Evolutionary conservation across 2,797 vertebrate genomes (phyloP).

Genomic region (Coracias cyanogaster): DNA sequence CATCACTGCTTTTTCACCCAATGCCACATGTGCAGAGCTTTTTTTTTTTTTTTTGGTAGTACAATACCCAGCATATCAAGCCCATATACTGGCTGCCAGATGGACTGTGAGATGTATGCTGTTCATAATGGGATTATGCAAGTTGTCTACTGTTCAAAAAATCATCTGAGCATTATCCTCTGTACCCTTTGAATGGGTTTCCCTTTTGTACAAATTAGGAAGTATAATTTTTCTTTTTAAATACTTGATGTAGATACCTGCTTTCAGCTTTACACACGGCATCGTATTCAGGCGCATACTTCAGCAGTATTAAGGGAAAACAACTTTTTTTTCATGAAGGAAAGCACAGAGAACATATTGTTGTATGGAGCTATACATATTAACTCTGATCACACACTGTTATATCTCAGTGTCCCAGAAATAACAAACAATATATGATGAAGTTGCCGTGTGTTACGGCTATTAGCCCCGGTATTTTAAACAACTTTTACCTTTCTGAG

Average conservation of each 20-base stretch:
- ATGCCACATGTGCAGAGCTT: conserved; percentile 43
- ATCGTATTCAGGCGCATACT: conserved; percentile 58
- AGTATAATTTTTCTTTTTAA: conserved; percentile 72
- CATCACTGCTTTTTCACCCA: conserved; percentile 65
- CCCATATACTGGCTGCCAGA: conserved; percentile 68
- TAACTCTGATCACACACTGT: neutral
- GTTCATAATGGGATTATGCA: conserved; percentile 78
- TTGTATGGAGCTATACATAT: neutral
- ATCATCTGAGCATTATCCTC: conserved; percentile 77
- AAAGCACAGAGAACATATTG: conserved; percentile 58
- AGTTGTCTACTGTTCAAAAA: conserved; percentile 77
- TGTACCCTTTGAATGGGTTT: conserved; percentile 48
- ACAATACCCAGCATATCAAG: conserved; percentile 71
- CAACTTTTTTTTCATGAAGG: conserved; percentile 34
- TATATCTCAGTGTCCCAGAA: conserved; percentile 46
- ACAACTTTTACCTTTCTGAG: neutral
- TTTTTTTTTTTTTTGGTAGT: conserved; percentile 54
- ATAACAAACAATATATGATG: neutral
- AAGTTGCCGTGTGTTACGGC: neutral
- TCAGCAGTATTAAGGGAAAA: conserved; percentile 62
- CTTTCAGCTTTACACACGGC: conserved; percentile 76
- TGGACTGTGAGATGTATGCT: conserved; percentile 74
- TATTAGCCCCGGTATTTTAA: neutral
- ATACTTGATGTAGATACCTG: conserved; percentile 68
- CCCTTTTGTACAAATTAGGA: conserved; percentile 76